Evolutionary conservation across 2,113 vertebrate genomes (phyloP).

Genomic region (Montifringilla adamsi): DNA sequence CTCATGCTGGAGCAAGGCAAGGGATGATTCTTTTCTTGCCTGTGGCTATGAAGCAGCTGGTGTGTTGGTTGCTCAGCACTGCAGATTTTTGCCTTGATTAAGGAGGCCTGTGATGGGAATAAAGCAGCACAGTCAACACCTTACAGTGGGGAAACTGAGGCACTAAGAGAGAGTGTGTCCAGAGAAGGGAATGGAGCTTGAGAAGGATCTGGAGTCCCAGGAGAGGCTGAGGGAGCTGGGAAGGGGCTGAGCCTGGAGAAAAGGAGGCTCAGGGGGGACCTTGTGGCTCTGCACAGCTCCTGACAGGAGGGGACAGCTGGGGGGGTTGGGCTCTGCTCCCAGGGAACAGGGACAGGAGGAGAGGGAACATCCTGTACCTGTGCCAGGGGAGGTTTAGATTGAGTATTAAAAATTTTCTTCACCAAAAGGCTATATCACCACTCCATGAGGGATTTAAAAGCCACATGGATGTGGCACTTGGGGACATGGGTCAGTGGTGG

Average conservation of each 20-base stretch:
- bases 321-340: fast-evolving
- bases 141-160: not conserved
- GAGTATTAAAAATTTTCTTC: not conserved
- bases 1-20: not conserved
- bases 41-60: not conserved
- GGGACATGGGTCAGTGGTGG: not conserved
- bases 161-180: not conserved
- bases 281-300: not conserved
- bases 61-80: not conserved
- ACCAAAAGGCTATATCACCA: not conserved
- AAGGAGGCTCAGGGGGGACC: not conserved
- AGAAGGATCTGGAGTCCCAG: not conserved
- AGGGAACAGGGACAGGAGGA: not conserved
- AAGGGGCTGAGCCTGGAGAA: not conserved
- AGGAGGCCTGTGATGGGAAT: not conserved
- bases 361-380: fast-evolving
- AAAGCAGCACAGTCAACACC: not conserved
- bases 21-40: not conserved
- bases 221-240: fast-evolving
- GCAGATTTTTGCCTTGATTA: not conserved
- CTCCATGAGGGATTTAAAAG: not conserved
- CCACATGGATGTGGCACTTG: not conserved
- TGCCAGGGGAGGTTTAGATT: not conserved
- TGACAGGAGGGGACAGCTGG: not conserved
- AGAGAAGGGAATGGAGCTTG: fast-evolving